phyloP scores from a whole-genome alignment of 37 sponge, comb jelly and placozoan species.

The Aphrocallistes beatrix region DNA sequence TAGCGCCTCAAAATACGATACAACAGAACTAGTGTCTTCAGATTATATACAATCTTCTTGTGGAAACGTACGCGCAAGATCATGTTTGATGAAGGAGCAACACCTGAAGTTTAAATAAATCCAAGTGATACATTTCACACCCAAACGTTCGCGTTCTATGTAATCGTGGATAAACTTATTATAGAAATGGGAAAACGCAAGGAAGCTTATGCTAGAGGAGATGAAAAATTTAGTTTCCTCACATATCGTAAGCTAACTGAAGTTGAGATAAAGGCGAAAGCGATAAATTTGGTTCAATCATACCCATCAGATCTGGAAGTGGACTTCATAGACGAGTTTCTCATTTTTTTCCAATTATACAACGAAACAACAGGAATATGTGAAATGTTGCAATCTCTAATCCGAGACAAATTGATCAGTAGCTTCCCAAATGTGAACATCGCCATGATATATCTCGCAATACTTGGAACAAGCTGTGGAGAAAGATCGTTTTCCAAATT shows the following conservation, averaged over 20 bases:
- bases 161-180: neutral
- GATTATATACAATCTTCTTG: too few species aligned
- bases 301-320: neutral
- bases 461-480: neutral
- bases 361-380: neutral
- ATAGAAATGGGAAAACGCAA: neutral
- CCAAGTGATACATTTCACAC: neutral
- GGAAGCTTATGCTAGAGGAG: neutral
- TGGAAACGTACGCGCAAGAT: too few species aligned
- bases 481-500: conserved; percentile 10
- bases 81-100: too few species aligned
- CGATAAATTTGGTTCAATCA: neutral
- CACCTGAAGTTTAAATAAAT: too few species aligned
- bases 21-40: too few species aligned
- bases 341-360: neutral
- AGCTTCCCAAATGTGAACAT: neutral
- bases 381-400: neutral
- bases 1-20: too few species aligned
- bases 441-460: neutral
- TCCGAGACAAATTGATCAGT: neutral
- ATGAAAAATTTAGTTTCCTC: neutral
- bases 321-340: neutral
- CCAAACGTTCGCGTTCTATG: neutral
- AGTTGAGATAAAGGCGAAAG: neutral
- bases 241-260: neutral